phyloP scores from a whole-genome alignment of 2,888 invertebrate species.

The Erebia ligea region DNA sequence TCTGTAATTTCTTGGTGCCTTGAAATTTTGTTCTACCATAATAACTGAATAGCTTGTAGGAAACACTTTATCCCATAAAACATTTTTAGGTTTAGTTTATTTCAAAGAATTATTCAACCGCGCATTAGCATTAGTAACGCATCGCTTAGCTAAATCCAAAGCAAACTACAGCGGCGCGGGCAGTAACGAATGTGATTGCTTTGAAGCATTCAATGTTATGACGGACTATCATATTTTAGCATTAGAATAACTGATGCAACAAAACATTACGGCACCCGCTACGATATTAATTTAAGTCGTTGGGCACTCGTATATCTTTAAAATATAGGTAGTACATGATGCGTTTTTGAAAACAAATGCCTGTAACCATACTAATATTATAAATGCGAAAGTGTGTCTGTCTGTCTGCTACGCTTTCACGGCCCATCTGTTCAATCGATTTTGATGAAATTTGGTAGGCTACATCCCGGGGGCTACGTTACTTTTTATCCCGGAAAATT shows the following conservation, averaged over 20 bases:
- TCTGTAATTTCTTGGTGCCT: no score
- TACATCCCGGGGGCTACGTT: no score
- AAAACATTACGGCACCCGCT: no score
- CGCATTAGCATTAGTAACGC: slow-evolving; percentile 8
- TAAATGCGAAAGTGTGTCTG: no score
- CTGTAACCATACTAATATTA: no score
- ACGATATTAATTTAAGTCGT: no score
- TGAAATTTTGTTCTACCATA: background rate
- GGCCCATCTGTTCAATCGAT: no score
- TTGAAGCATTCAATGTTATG: slow-evolving; percentile 4
- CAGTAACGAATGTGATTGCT: slow-evolving; percentile 18
- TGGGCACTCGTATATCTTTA: background rate
- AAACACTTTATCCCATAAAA: background rate
- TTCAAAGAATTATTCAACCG: slow-evolving; percentile 9
- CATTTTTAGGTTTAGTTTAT: slow-evolving; percentile 10
- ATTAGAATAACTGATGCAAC: slow-evolving; percentile 1
- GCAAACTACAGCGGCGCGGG: background rate
- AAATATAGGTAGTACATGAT: no score
- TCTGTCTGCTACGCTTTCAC: no score
- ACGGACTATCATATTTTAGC: slow-evolving; percentile 8
- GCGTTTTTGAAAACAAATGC: no score
- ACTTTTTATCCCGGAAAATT: no score
- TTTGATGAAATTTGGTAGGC: no score
- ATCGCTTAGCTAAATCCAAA: slow-evolving; percentile 15
- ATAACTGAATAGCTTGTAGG: background rate